Percentiles rank a stretch among this genome's conserved stretches.
Conservation (phyloP, 37 sponge, comb jelly and placozoan species). For the Bolinopsis microptera region DNA sequence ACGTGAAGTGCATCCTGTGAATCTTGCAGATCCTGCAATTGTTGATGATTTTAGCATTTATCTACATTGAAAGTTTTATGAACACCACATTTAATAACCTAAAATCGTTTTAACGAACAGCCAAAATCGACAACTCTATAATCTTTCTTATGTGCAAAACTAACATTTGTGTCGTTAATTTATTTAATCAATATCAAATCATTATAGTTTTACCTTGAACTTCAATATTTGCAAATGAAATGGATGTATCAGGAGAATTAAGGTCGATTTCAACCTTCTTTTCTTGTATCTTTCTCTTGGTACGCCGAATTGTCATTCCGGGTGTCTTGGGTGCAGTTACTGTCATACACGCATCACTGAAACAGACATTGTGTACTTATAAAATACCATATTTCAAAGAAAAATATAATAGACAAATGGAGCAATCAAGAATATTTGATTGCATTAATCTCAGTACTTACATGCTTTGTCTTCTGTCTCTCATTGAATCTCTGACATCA, state of each 20-base stretch:
- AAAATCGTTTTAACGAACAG: no score
- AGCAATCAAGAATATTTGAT: no score
- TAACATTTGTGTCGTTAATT: no score
- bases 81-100: no score
- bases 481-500: constrained; percentile 19
- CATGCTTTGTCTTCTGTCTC: constrained; percentile 6
- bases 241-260: constrained; percentile 7
- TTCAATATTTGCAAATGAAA: neutral
- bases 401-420: no score
- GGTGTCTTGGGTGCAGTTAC: constrained; percentile 54
- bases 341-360: constrained; percentile 39
- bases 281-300: neutral
- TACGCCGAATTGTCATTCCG: constrained; percentile 1
- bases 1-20: neutral
- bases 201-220: neutral
- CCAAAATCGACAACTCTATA: no score
- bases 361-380: neutral
- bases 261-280: neutral
- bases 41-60: no score
- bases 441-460: neutral
- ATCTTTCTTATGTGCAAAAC: no score
- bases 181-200: no score
- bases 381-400: no score
- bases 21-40: no score
- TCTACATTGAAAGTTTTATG: no score